Evolutionary conservation across 2,888 invertebrate species (phyloP), one percentile per base, ranked within the genome.

Genomic region (Drosophila barbarae): DNA sequence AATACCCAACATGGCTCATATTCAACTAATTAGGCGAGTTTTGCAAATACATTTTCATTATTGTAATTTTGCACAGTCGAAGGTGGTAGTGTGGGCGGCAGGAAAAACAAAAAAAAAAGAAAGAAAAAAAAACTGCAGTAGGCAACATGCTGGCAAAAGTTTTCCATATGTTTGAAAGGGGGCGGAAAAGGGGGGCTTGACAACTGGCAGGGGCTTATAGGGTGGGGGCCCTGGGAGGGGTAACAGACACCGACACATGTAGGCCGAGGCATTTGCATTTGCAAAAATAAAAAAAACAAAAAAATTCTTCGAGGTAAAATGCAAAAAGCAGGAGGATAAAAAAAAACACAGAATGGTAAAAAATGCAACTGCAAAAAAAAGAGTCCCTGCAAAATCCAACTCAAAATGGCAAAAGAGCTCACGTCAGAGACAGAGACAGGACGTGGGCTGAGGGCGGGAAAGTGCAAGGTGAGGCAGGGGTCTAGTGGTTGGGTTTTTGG

Each of bases 1-100:
- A 82, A 76, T 76, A 65, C 70, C 61, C 68, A 82, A 82, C 78
- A 79, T 77, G 85, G 74, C 80, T 79, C 79, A 84, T 84, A 79
- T 84, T 84, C 79, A 79, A 72, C 79, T 84, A 79, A 79, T 79
- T 79, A 79, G 83, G 65, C 77, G 80, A 84, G 79, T 79, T 79
- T 72, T 65, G 66, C 79, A 79, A 79, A 79, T 79, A 79, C 85
- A 84, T 79, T 79, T 79, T 84, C 79, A 79, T 79, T 79, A 82
- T 79, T 79, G 83, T 79, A 79, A 79, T 84, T 84, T 71, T 77
- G 67, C 71, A 73, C 71, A 47, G 63, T 50, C 55, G 49, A 42
- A 38, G 35, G 39, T 36, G 54, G 38, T 3, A 32, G 56, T 44
- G 52, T 41, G 36, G 36, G 36, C 10, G 38, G 52, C 57, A 57